These are phyloP conservation scores for Sphinx pinastri DNA, from an alignment of 2,888 invertebrate species.

Conservation along the genomic window DNA sequence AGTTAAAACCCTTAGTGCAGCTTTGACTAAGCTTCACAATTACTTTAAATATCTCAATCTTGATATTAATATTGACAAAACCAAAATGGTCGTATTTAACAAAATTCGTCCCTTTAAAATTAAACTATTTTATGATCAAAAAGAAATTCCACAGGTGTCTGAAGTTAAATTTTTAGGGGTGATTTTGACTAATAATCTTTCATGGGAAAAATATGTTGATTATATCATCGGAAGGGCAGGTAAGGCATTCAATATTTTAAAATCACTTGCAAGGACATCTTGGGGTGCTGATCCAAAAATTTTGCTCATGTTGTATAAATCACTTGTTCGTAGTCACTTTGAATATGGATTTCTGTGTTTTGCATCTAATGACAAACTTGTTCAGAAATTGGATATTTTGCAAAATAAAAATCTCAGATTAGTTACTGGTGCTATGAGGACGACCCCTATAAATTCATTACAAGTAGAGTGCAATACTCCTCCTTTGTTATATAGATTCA, in stretches of 20 bases:
- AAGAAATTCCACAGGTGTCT: not conserved
- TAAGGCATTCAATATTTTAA: not conserved
- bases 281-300: not conserved
- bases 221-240: not conserved
- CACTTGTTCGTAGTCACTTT: too few relatives aligned
- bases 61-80: not conserved
- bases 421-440: not conserved
- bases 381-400: not conserved
- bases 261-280: not conserved
- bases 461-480: constrained; percentile 20
- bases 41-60: not conserved
- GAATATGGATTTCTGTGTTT: too few relatives aligned
- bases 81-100: not conserved
- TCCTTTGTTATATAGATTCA: not conserved
- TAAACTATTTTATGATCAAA: not conserved
- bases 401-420: constrained; percentile 5
- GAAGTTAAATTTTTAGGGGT: not conserved
- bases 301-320: not conserved
- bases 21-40: not conserved
- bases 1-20: not conserved
- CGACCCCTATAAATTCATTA: constrained; percentile 6
- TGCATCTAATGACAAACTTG: not conserved
- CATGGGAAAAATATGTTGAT: not conserved
- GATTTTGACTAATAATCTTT: not conserved
- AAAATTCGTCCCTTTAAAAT: not conserved